phyloP scores from a whole-genome alignment of 2,888 invertebrate species.

The Aspidiotus rigidus region DNA sequence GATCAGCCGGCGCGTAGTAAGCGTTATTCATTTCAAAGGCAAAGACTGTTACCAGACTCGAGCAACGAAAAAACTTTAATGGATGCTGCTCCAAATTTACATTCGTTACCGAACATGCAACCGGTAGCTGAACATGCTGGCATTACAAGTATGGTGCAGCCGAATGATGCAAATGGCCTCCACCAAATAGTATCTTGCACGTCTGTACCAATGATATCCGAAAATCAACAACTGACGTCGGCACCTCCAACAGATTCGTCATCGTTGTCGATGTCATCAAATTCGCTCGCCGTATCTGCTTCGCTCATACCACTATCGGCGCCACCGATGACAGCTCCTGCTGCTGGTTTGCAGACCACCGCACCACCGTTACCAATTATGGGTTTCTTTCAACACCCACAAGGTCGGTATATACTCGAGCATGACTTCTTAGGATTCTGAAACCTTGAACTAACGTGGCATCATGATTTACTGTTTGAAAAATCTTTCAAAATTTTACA shows the following conservation, averaged over 20 bases:
- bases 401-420: slow-evolving; percentile 8
- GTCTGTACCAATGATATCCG: slow-evolving; percentile 3
- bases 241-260: slow-evolving; percentile 13
- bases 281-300: slow-evolving; percentile 26
- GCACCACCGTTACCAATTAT: slow-evolving; percentile 26
- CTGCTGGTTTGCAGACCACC: slow-evolving; percentile 6
- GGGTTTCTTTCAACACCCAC: slow-evolving; percentile 27
- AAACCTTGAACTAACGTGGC: no score
- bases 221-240: slow-evolving; percentile 17
- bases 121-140: background rate
- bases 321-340: slow-evolving; percentile 24
- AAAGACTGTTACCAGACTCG: slow-evolving; percentile 44
- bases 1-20: slow-evolving; percentile 46
- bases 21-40: slow-evolving; percentile 59
- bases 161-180: background rate
- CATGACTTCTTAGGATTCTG: no score
- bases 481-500: no score
- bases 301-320: slow-evolving; percentile 26
- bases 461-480: no score
- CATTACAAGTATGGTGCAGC: slow-evolving; percentile 1
- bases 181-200: slow-evolving; percentile 17
- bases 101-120: slow-evolving; percentile 20
- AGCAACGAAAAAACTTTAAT: slow-evolving; percentile 5
- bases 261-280: slow-evolving; percentile 11
- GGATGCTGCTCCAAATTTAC: slow-evolving; percentile 30